Conservation (phyloP, 2,113 vertebrate genomes). For the Cololabis saira region DNA sequence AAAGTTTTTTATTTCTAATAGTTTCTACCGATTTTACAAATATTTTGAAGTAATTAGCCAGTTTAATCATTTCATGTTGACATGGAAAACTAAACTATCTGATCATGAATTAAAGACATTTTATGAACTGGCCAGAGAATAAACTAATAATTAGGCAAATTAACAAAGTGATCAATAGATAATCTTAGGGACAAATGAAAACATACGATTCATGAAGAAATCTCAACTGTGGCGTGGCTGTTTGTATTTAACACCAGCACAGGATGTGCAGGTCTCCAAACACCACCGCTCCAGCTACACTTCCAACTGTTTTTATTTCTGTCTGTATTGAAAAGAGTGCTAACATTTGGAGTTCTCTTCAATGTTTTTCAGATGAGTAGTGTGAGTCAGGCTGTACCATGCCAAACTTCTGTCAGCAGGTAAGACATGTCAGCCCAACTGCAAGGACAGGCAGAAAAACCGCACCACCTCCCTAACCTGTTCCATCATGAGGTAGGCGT, state of each 20-base stretch:
- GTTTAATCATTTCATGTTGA: neutral
- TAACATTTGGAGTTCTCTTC: slow-evolving; percentile 74
- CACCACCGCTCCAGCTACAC: slow-evolving; percentile 45
- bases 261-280: slow-evolving; percentile 76
- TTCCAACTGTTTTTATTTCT: slow-evolving; percentile 20
- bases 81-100: neutral
- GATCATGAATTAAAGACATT: neutral
- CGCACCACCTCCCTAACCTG: slow-evolving; percentile 71
- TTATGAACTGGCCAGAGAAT: neutral
- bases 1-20: neutral
- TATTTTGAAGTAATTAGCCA: neutral
- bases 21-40: neutral
- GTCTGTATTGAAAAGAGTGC: slow-evolving; percentile 46
- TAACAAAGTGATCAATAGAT: neutral
- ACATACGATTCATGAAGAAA: slow-evolving; percentile 9
- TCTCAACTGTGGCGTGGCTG: slow-evolving; percentile 15
- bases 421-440: slow-evolving; percentile 43
- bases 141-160: neutral
- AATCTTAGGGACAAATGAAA: neutral
- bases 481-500: slow-evolving; percentile 67
- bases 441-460: slow-evolving; percentile 71
- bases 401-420: slow-evolving; percentile 81
- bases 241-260: slow-evolving; percentile 19
- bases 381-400: slow-evolving; percentile 63
- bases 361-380: slow-evolving; percentile 72